phyloP scores from a whole-genome alignment of 1,140 invertebrate genomes.

The Lepidurus arcticus region DNA sequence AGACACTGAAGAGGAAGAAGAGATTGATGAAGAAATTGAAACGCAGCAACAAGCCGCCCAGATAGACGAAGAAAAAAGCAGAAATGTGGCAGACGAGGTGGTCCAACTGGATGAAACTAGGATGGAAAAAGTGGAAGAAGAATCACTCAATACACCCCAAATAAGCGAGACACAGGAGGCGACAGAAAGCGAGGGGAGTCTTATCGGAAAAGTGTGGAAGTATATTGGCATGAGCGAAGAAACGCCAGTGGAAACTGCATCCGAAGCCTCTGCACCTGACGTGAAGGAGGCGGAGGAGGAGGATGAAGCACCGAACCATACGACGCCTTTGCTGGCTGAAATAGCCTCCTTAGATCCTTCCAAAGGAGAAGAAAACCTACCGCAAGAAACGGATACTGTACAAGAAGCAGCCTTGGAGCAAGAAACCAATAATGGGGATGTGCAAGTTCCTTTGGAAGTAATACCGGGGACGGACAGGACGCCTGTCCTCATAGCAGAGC shows the following conservation, averaged over 20 bases:
- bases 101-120: not conserved
- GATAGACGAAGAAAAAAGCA: not conserved
- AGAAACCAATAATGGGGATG: not conserved
- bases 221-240: constrained; percentile 29
- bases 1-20: not conserved
- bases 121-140: not conserved
- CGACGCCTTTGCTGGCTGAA: constrained; percentile 12
- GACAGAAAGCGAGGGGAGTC: not conserved
- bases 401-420: not conserved
- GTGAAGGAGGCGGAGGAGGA: not conserved
- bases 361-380: constrained; percentile 17
- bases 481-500: not conserved
- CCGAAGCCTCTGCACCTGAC: not conserved
- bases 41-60: not conserved
- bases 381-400: not conserved
- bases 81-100: not conserved
- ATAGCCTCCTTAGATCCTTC: constrained; percentile 32
- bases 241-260: not conserved
- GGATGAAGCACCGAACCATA: not conserved
- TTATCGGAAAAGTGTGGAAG: constrained; percentile 28
- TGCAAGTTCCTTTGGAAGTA: not conserved
- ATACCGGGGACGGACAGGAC: not conserved
- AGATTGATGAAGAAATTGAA: constrained; percentile 22
- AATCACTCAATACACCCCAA: not conserved
- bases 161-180: not conserved